phyloP scores from a whole-genome alignment of 2,888 invertebrate species.

The Thysanoteuthis rhombus region DNA sequence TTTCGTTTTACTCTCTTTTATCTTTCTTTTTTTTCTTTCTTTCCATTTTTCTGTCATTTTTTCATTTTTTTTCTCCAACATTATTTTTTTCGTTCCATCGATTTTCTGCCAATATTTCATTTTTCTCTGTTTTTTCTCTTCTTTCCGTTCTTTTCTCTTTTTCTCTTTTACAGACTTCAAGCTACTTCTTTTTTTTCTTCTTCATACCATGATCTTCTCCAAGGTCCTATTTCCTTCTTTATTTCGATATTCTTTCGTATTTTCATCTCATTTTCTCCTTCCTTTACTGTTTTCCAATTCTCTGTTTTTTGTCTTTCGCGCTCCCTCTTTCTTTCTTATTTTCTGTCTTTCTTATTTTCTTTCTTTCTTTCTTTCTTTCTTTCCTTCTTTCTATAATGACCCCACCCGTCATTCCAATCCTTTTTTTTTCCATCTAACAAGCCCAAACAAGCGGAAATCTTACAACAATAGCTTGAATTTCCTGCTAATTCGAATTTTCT shows the following conservation, averaged over 20 bases:
- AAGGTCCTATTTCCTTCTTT: not conserved
- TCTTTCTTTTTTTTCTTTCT: not conserved
- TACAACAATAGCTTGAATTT: not conserved
- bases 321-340: too few species aligned
- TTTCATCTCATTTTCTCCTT: too few species aligned
- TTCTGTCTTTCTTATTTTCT: too few species aligned
- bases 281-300: too few species aligned
- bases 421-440: not conserved
- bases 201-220: not conserved
- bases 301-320: too few species aligned
- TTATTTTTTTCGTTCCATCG: not conserved
- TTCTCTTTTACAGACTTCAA: not conserved
- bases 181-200: not conserved
- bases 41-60: not conserved
- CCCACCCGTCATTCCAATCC: too few species aligned
- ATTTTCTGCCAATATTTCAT: not conserved
- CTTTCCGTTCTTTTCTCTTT: not conserved
- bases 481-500: not conserved
- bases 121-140: not conserved
- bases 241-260: not conserved
- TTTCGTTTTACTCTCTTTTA: not conserved
- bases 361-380: too few species aligned
- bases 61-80: not conserved
- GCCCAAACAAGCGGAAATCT: conserved; percentile 12
- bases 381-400: too few species aligned